These are phyloP conservation scores for Strigamia transsilvanica DNA, from an alignment of 2,888 invertebrate genomes.

Conservation along the genomic window DNA sequence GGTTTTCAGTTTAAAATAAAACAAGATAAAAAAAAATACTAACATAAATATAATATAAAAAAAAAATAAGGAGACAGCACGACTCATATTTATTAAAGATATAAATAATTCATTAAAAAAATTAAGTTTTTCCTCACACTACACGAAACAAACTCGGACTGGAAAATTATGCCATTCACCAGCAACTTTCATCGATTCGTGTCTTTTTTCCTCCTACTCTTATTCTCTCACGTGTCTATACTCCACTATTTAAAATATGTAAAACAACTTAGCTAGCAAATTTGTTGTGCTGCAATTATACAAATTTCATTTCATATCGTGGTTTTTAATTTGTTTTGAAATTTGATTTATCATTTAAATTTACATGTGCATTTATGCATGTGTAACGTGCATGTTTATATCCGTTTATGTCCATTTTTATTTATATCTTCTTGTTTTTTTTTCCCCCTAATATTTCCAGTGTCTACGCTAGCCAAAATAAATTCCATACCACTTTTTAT, in stretches of 20 bases:
- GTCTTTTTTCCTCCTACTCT: background rate
- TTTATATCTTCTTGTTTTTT: background rate
- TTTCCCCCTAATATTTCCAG: background rate
- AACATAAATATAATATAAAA: background rate
- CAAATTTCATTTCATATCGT: conserved; percentile 15
- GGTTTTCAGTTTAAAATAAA: conserved; percentile 32
- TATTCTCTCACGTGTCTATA: background rate
- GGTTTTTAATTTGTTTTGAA: conserved; percentile 28
- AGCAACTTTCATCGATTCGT: conserved; percentile 24
- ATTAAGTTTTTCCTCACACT: conserved; percentile 33
- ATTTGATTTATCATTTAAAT: conserved; percentile 14
- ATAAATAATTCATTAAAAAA: conserved; percentile 42
- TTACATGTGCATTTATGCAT: background rate
- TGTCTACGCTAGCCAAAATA: background rate
- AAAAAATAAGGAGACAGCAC: conserved; percentile 18
- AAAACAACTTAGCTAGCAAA: conserved; percentile 9
- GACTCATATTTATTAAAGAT: conserved; percentile 37
- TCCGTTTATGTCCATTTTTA: background rate
- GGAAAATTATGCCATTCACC: conserved; percentile 42
- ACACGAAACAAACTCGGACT: conserved; percentile 37
- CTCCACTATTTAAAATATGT: conserved; percentile 29
- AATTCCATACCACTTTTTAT: background rate
- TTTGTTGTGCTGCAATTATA: conserved; percentile 36
- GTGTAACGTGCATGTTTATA: background rate
- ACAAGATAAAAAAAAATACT: background rate